Conservation (phyloP, 2,888 invertebrate genomes). For the Phrixothrix hirtus region DNA sequence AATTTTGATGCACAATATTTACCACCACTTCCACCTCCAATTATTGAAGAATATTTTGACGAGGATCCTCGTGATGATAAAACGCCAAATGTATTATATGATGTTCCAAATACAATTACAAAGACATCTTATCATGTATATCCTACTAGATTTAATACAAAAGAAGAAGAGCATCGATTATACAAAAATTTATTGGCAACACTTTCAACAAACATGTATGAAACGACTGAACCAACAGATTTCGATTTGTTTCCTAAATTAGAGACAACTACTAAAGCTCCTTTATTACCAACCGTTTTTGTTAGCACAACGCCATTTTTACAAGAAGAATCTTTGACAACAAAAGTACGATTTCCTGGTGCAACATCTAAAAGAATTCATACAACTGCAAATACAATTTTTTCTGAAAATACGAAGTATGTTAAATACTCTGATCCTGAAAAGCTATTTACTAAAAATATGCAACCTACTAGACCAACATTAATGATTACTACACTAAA, state of each 20-base stretch:
- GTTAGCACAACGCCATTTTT: conserved; percentile 40
- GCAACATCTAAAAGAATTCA: conserved; percentile 14
- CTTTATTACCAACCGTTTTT: conserved; percentile 12
- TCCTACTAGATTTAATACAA: not conserved
- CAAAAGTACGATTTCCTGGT: conserved; percentile 29
- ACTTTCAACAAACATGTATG: conserved; percentile 47
- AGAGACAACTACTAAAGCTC: conserved; percentile 48
- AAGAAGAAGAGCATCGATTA: conserved; percentile 3
- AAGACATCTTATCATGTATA: conserved; percentile 39
- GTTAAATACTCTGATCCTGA: not conserved
- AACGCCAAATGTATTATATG: conserved; percentile 38
- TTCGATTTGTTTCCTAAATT: conserved; percentile 2
- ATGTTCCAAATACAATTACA: conserved; percentile 58
- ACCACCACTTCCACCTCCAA: conserved; percentile 22
- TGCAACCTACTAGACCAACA: conserved; percentile 21
- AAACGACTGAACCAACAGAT: not conserved
- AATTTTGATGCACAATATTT: conserved; percentile 24
- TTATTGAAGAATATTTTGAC: conserved; percentile 17
- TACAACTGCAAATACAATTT: conserved; percentile 12
- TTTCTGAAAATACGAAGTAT: conserved; percentile 1
- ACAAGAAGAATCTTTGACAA: conserved; percentile 40
- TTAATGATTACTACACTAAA: too few relatives aligned
- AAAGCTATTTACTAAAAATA: not conserved
- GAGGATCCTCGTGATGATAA: conserved; percentile 9
- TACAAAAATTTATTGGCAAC: conserved; percentile 8